Conservation (phyloP, 2,113 vertebrate genomes). For the Potamarius usumacintae region DNA sequence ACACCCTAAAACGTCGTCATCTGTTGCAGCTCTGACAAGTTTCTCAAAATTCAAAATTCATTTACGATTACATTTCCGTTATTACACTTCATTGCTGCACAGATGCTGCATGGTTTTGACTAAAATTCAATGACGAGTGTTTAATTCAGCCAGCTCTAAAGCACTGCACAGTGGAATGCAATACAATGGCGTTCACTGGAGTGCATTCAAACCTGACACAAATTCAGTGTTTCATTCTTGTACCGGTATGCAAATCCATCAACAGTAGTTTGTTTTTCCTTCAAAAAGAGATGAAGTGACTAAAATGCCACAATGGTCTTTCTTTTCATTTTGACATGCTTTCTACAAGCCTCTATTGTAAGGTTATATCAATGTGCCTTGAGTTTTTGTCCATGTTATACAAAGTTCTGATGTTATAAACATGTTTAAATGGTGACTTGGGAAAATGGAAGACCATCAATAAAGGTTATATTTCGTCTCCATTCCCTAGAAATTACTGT, state of each 20-base stretch:
- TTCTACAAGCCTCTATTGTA: not conserved
- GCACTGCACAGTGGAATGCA: not conserved
- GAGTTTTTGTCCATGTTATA: not conserved
- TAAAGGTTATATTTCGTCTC: not conserved
- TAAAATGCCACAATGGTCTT: not conserved
- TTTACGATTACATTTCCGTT: not conserved
- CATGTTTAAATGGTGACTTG: not conserved
- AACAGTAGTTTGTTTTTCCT: not conserved
- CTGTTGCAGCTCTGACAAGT: not conserved
- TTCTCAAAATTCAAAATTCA: not conserved
- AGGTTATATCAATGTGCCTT: not conserved
- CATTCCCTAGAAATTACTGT: not conserved
- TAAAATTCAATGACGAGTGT: not conserved
- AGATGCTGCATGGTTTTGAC: not conserved
- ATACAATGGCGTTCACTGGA: too few relatives aligned
- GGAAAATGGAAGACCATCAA: not conserved
- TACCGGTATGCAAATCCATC: not conserved
- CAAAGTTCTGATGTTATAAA: not conserved
- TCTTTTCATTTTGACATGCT: not conserved
- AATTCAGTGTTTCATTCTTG: not conserved
- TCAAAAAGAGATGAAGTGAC: not conserved
- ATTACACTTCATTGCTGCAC: not conserved
- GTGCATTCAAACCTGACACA: too few relatives aligned
- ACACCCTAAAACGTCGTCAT: not conserved
- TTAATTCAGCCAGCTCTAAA: not conserved